Percentiles rank a stretch among this genome's conserved stretches.
Conservation (phyloP, 2,888 invertebrate genomes). For the Euproctis similis region DNA sequence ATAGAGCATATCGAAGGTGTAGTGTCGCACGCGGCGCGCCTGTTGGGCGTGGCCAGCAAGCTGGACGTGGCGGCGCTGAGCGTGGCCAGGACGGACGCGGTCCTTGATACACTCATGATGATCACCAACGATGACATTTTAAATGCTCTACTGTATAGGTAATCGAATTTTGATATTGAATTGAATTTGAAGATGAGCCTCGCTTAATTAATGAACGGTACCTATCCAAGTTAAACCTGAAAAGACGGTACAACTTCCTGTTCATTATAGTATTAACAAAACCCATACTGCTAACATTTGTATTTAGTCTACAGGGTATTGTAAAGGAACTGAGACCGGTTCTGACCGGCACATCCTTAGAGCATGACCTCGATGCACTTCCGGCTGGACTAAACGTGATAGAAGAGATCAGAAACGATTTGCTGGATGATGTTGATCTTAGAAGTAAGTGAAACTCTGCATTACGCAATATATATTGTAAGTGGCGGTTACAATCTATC, state of each 20-base stretch:
- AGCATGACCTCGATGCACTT: slow-evolving; percentile 53
- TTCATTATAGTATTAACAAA: too few relatives aligned
- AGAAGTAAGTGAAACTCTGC: slow-evolving; percentile 43
- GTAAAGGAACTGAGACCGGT: slow-evolving; percentile 59
- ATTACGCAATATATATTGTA: too few relatives aligned
- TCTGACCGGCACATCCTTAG: slow-evolving; percentile 39
- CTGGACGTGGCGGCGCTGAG: slow-evolving; percentile 46
- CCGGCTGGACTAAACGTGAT: slow-evolving; percentile 51
- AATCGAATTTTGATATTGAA: too few relatives aligned
- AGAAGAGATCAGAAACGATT: slow-evolving; percentile 59
- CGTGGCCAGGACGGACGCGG: slow-evolving; percentile 45
- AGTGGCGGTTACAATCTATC: too few relatives aligned
- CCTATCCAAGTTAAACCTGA: too few relatives aligned
- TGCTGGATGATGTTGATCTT: slow-evolving; percentile 55
- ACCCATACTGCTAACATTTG: background rate
- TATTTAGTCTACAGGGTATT: slow-evolving; percentile 59
- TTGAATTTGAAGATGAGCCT: too few relatives aligned
- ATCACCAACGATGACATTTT: slow-evolving; percentile 62
- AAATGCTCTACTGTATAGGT: slow-evolving; percentile 64
- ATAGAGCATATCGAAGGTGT: slow-evolving; percentile 49
- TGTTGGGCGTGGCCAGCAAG: slow-evolving; percentile 58
- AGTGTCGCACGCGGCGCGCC: slow-evolving; percentile 49
- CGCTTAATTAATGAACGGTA: too few relatives aligned
- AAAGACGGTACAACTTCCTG: too few relatives aligned
- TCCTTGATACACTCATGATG: slow-evolving; percentile 57